A percentile compares a stretch with the other conserved stretches of the same genome.
These are phyloP conservation scores for Cricetomys ansorgei DNA, from an alignment of 2,113 vertebrate genomes.

Conservation along the genomic window DNA sequence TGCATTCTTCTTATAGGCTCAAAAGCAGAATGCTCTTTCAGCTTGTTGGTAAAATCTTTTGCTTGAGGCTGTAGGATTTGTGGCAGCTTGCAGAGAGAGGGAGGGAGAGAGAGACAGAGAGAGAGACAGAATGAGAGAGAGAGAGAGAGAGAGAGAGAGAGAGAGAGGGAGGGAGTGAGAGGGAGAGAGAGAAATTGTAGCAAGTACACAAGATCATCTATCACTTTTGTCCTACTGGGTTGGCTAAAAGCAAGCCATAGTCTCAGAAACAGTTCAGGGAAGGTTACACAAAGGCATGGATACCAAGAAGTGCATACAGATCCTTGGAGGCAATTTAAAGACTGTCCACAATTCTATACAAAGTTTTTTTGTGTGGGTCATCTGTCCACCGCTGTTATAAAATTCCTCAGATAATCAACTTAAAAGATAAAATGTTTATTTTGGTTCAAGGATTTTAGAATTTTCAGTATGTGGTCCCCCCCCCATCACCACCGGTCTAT, in stretches of 20 bases:
- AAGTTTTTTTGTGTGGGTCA: background rate
- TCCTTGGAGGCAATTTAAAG: background rate
- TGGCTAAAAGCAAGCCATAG: constrained; percentile 32
- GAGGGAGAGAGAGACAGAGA: background rate
- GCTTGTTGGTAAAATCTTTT: background rate
- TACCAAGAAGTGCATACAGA: background rate
- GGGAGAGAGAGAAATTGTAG: background rate
- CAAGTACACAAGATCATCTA: background rate
- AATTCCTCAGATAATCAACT: background rate
- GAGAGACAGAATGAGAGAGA: too few species aligned
- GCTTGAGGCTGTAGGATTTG: background rate
- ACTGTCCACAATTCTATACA: background rate
- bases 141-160: background rate
- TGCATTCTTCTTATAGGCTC: constrained; percentile 14
- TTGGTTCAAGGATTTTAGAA: background rate
- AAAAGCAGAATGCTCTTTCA: background rate
- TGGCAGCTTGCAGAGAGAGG: background rate
- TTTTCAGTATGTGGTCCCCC: too few species aligned
- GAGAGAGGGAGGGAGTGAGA: background rate
- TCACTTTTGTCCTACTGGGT: background rate
- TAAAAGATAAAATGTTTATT: background rate
- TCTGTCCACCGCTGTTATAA: background rate
- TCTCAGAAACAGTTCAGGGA: background rate
- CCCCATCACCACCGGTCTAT: too few species aligned
- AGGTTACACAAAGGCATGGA: background rate